phyloP scores from a whole-genome alignment of 1,140 invertebrate genomes.

The Varroa destructor region DNA sequence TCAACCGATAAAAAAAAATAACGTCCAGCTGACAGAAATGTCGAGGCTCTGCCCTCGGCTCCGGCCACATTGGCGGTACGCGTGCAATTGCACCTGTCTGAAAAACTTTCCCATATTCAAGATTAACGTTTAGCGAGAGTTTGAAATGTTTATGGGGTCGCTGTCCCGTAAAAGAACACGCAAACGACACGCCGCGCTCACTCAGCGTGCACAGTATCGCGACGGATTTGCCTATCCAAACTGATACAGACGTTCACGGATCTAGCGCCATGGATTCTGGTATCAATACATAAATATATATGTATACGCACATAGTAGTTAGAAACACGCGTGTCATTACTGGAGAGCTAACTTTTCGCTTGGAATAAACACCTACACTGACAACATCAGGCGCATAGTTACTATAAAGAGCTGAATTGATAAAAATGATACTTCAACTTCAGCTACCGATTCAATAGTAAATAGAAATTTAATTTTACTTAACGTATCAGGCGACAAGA shows the following conservation, averaged over 20 bases:
- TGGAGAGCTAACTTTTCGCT: too few species aligned
- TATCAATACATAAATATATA: too few species aligned
- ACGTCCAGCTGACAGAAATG: background rate
- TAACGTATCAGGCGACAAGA: too few species aligned
- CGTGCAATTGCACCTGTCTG: background rate
- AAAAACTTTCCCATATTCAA: background rate
- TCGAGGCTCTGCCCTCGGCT: background rate
- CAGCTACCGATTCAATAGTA: too few species aligned
- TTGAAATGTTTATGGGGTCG: background rate
- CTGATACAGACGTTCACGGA: background rate
- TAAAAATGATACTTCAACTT: too few species aligned
- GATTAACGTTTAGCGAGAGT: background rate
- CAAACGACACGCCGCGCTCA: background rate
- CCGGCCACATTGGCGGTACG: background rate
- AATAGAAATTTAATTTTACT: too few species aligned
- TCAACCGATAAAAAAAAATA: too few species aligned
- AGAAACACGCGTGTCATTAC: too few species aligned
- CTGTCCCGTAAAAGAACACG: background rate
- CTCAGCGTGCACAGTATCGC: constrained; percentile 8
- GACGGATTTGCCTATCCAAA: background rate
- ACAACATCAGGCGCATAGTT: too few species aligned
- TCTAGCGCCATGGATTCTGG: constrained; percentile 1
- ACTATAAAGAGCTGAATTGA: too few species aligned
- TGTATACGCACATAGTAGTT: too few species aligned
- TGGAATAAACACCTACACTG: too few species aligned